Percentiles rank a stretch among this genome's conserved stretches.
Conservation (phyloP, 2,113 vertebrate genomes). For the Scortum barcoo region DNA sequence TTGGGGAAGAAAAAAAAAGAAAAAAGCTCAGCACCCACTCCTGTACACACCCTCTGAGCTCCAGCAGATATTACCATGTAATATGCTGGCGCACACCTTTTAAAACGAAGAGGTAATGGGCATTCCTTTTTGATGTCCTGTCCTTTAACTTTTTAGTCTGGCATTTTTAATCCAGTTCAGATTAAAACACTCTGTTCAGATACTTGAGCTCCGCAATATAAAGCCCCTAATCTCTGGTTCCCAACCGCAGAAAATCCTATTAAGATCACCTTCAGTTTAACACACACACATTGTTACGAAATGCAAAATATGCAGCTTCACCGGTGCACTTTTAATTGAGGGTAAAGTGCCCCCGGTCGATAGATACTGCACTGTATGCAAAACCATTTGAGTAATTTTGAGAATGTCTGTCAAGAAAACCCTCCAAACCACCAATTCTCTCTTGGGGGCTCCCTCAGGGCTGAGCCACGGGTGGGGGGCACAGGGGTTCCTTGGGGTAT, state of each 20-base stretch:
- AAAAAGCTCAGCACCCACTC: slow-evolving; percentile 1
- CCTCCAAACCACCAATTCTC: slow-evolving; percentile 77
- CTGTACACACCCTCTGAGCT: slow-evolving; percentile 8
- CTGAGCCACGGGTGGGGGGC: slow-evolving; percentile 74
- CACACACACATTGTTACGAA: slow-evolving; percentile 82
- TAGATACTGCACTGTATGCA: slow-evolving; percentile 78
- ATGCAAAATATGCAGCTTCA: slow-evolving; percentile 86
- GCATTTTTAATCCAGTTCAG: slow-evolving; percentile 80
- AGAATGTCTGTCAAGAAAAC: slow-evolving; percentile 80
- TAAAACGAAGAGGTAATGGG: slow-evolving; percentile 57
- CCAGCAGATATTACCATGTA: slow-evolving; percentile 56
- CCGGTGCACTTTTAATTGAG: slow-evolving; percentile 84
- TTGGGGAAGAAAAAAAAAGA: not conserved
- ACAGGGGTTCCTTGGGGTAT: slow-evolving; percentile 68
- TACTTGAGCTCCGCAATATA: slow-evolving; percentile 75
- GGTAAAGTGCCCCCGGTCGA: slow-evolving; percentile 77
- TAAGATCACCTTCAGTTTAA: slow-evolving; percentile 88
- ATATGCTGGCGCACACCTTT: slow-evolving; percentile 73
- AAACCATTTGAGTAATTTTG: slow-evolving; percentile 80
- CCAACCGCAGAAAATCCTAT: slow-evolving; percentile 87
- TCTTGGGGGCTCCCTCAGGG: slow-evolving; percentile 83
- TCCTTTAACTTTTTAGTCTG: slow-evolving; percentile 74
- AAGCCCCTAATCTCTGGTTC: slow-evolving; percentile 87
- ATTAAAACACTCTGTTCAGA: slow-evolving; percentile 82
- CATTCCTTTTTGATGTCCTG: slow-evolving; percentile 74